phyloP scores from a whole-genome alignment of 2,113 vertebrate species.

The Meriones unguiculatus region DNA sequence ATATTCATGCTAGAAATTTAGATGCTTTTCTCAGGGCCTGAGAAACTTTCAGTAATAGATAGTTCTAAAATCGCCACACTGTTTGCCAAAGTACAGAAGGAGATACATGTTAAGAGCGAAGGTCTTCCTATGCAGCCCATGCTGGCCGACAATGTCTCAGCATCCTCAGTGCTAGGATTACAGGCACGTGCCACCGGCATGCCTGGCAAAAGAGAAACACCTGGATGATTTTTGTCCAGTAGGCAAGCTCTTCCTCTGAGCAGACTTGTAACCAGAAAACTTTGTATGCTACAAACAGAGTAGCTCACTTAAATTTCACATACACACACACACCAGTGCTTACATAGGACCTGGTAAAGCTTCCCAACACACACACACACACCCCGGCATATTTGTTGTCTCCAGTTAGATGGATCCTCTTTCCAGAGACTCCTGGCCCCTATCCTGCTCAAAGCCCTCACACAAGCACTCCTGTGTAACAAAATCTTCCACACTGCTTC shows the following conservation, averaged over 20 bases:
- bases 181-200: neutral
- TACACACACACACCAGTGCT: neutral
- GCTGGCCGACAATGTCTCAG: neutral
- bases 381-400: neutral
- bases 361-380: neutral
- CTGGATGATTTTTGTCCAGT: neutral
- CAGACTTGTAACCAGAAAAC: neutral
- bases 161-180: neutral
- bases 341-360: neutral
- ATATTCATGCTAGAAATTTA: slow-evolving; percentile 8
- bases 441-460: neutral
- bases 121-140: neutral
- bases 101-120: neutral
- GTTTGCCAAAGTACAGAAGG: neutral
- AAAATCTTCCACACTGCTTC: neutral
- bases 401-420: neutral
- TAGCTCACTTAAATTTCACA: neutral
- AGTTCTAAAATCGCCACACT: slow-evolving; percentile 24
- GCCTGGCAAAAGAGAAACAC: too few relatives aligned
- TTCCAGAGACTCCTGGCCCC: neutral
- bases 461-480: neutral
- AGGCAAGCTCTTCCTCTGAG: neutral
- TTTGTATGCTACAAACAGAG: neutral
- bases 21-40: neutral
- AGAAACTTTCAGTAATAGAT: slow-evolving; percentile 23